Conservation (phyloP, 64 coral and sea anemone species). For the Pocillopora verrucosa region DNA sequence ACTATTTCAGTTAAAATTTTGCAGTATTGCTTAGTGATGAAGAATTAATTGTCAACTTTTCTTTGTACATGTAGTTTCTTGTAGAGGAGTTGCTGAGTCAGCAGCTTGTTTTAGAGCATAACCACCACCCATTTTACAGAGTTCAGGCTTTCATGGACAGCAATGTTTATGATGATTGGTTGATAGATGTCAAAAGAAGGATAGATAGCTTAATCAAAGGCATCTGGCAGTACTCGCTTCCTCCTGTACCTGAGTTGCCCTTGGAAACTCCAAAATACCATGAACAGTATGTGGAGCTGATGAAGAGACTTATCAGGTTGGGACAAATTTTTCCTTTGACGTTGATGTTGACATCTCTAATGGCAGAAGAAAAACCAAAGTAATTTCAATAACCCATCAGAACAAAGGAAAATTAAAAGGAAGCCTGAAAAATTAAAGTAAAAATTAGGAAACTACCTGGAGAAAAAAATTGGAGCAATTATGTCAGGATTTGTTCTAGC, state of each 20-base stretch:
- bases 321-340: background rate
- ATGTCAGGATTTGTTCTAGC: too few relatives aligned
- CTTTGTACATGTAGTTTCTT: conserved; percentile 29
- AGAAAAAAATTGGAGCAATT: too few relatives aligned
- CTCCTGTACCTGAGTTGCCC: conserved; percentile 54
- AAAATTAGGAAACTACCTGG: too few relatives aligned
- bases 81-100: conserved; percentile 69
- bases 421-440: too few relatives aligned
- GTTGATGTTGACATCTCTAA: background rate
- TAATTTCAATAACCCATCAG: too few relatives aligned
- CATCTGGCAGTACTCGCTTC: conserved; percentile 71
- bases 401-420: too few relatives aligned
- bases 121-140: conserved; percentile 84
- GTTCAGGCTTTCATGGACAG: conserved; percentile 89
- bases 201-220: conserved; percentile 65
- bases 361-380: too few relatives aligned
- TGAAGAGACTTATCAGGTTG: conserved; percentile 77
- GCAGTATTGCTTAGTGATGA: background rate
- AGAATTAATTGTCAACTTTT: background rate
- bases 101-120: conserved; percentile 51
- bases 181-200: conserved; percentile 60
- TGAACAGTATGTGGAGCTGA: conserved; percentile 63
- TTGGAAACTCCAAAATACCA: conserved; percentile 55
- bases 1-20: too few relatives aligned
- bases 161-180: conserved; percentile 84